Evolutionary conservation across 30 jellyfish, hydroid and myxozoan genomes (phyloP).

Genomic region (Nemopilema nomurai): DNA sequence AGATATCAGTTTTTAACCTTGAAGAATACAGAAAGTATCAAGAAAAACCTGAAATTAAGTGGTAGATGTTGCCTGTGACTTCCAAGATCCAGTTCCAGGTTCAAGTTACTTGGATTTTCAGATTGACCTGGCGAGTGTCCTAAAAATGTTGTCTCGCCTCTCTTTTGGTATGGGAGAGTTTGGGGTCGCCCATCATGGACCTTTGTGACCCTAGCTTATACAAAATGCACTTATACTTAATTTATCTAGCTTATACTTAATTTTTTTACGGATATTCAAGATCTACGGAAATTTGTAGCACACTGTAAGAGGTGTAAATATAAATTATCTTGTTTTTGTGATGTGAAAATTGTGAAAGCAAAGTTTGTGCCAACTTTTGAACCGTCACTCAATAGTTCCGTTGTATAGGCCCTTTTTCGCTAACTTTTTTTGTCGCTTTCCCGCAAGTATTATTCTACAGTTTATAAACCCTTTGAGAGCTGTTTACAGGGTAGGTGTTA

Average conservation of each 20-base stretch:
- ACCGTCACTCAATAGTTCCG: too few species aligned
- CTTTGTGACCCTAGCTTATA: too few species aligned
- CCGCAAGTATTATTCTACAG: background rate
- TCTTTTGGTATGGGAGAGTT: too few species aligned
- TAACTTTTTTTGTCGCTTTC: too few species aligned
- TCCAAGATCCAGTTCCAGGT: background rate
- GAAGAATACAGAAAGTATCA: slow-evolving; percentile 64
- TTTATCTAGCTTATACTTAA: too few species aligned
- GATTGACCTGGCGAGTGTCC: too few species aligned
- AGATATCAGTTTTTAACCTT: slow-evolving; percentile 58
- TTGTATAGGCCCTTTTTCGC: too few species aligned
- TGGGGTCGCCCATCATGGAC: too few species aligned
- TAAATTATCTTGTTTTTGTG: background rate
- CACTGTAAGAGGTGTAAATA: background rate
- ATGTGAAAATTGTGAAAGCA: background rate
- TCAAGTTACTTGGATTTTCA: background rate
- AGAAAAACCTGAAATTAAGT: slow-evolving; percentile 54
- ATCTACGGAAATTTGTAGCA: too few species aligned
- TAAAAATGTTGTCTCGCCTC: too few species aligned
- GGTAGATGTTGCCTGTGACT: slow-evolving; percentile 31
- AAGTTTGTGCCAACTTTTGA: background rate
- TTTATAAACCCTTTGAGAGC: background rate
- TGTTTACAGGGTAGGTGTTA: background rate
- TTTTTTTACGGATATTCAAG: too few species aligned
- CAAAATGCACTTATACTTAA: too few species aligned